Evolutionary conservation across 2,113 vertebrate genomes (phyloP).

Genomic region (Gopherus evgoodei): DNA sequence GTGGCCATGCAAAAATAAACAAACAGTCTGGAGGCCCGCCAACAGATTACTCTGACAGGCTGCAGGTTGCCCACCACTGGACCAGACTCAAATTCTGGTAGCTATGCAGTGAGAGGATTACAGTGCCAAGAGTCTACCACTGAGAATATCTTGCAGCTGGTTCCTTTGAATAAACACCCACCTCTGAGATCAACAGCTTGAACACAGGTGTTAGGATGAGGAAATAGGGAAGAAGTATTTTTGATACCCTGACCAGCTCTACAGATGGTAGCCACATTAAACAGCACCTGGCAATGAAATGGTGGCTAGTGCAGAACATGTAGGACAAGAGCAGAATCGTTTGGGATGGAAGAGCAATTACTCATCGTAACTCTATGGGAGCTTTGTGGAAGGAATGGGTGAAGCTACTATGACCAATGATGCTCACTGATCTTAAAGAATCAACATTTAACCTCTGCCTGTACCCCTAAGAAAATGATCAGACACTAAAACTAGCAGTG

Average conservation of each 20-base stretch:
- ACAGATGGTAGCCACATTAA: not conserved
- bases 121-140: not conserved
- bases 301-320: fast-evolving
- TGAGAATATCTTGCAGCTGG: not conserved
- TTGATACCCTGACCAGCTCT: not conserved
- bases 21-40: too few species aligned
- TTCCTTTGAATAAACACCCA: not conserved
- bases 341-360: not conserved
- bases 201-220: not conserved
- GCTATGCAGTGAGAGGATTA: not conserved
- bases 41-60: too few species aligned
- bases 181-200: not conserved
- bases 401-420: not conserved
- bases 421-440: not conserved
- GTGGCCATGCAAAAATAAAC: too few species aligned
- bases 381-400: not conserved
- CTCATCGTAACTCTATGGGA: not conserved
- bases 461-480: not conserved
- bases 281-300: not conserved
- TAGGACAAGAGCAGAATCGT: not conserved
- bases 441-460: not conserved
- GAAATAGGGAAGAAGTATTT: not conserved
- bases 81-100: too few species aligned
- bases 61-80: not conserved
- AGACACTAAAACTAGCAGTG: not conserved